Evolutionary conservation across 2,797 vertebrate species (phyloP), one percentile per base, ranked within the genome.

Genomic region (Lepidocolaptes lacrymiger): DNA sequence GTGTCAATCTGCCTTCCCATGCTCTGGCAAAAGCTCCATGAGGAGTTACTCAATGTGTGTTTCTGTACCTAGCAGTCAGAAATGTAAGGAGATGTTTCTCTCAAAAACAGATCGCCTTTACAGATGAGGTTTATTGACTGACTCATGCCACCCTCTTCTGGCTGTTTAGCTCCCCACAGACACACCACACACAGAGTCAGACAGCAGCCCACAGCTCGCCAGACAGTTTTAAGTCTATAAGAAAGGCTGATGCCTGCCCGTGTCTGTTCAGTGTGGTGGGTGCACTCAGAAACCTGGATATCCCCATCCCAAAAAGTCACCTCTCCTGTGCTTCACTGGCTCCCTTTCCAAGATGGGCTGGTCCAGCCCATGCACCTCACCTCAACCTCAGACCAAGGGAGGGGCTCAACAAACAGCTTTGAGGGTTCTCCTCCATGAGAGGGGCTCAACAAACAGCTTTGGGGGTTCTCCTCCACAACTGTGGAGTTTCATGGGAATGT

Each of bases 111-210:
- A 28, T 94, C 58, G 54, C 41, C 63, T 79, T 74, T 84, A 43
- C 51, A 62, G 48, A 58, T 48, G 14, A 85, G 48, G 58, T 77
- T 92, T 91, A 88, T 94, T 75, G 81, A 88, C 75, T 80, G 85
- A 89, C 73, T 81, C 84, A 78, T 84, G 63, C 96, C 95, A 91
- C 92, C 95, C 94, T 88, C 96, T 96, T 94, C 95, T 93, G 95
- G 95, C 85, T 92, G 66, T 62, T 92, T 59, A 72, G 51, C 43
- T 96, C 39, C 46, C 36, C 78, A 52, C 39, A 28, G 19, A 34
- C 14, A 19, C n/a, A 34, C 12, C n/a, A 30, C n/a, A 36, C 1
- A 6, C 26, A 44, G 15, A 49, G 10, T 76, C 22, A 5, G 66
- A 56, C 16, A 3, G 22, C 7, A 30, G 7, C 41, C 34, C 39